phyloP scores from a whole-genome alignment of 2,797 vertebrate species.

The Myripristis murdjan region DNA sequence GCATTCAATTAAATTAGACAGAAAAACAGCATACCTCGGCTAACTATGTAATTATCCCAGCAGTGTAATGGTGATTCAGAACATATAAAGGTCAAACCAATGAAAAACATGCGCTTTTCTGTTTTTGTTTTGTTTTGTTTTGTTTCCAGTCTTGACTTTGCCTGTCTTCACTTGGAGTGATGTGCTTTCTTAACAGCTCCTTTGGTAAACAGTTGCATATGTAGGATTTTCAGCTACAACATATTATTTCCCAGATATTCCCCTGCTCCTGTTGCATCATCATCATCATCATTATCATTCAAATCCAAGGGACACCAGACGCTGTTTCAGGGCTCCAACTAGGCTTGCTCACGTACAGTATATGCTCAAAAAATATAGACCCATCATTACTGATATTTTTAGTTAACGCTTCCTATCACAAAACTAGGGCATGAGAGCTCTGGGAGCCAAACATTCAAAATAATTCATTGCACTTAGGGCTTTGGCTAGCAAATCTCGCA shows the following conservation, averaged over 20 bases:
- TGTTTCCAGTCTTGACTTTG: slow-evolving; percentile 5
- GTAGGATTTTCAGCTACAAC: neutral
- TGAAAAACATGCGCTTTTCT: neutral
- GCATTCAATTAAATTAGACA: neutral
- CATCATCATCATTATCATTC: slow-evolving; percentile 36
- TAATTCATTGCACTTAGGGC: slow-evolving; percentile 55
- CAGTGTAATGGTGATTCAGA: neutral
- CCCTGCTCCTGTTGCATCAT: slow-evolving; percentile 22
- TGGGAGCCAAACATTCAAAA: slow-evolving; percentile 67
- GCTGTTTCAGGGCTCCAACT: slow-evolving; percentile 8
- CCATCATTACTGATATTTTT: slow-evolving; percentile 54
- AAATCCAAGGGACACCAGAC: slow-evolving; percentile 22
- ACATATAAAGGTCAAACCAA: slow-evolving; percentile 11
- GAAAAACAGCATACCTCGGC: slow-evolving; percentile 8
- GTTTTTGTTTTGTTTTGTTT: neutral
- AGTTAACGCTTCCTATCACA: slow-evolving; percentile 60
- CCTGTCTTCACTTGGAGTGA: slow-evolving; percentile 3
- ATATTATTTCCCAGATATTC: slow-evolving; percentile 19
- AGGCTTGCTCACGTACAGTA: slow-evolving; percentile 37
- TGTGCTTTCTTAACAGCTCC: slow-evolving; percentile 9
- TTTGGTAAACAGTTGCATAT: neutral
- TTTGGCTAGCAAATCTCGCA: slow-evolving; percentile 50
- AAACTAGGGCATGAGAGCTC: slow-evolving; percentile 69
- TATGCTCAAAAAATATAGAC: slow-evolving; percentile 57
- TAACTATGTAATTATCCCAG: neutral